A percentile compares a stretch with the other conserved stretches of the same genome.
Evolutionary conservation across 1,140 invertebrate genomes (phyloP).

Genomic region (Apis dorsata): DNA sequence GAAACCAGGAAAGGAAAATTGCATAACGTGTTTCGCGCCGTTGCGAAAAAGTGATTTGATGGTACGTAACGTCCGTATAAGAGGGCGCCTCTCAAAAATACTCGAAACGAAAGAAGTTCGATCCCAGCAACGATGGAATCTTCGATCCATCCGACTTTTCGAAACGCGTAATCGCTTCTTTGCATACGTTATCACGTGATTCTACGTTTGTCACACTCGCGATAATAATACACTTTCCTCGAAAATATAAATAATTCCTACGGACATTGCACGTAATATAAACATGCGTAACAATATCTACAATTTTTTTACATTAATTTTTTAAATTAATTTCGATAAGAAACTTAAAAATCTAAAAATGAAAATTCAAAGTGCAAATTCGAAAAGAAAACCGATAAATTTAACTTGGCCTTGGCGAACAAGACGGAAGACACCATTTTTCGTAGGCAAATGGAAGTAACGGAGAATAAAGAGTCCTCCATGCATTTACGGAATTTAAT

Average conservation of each 20-base stretch:
- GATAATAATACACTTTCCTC: neutral
- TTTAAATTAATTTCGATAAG: neutral
- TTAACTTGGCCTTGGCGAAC: constrained; percentile 22
- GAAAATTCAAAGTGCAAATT: neutral
- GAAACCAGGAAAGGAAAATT: neutral
- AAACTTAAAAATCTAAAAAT: neutral
- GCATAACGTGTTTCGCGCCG: neutral
- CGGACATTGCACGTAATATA: neutral
- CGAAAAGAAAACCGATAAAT: neutral
- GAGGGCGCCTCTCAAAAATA: constrained; percentile 38
- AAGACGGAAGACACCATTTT: constrained; percentile 19
- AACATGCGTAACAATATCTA: no score
- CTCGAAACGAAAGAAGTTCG: constrained; percentile 29
- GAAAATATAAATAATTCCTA: neutral
- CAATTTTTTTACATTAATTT: no score
- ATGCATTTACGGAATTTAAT: constrained; percentile 5
- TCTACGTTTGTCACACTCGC: no score
- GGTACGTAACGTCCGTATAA: neutral
- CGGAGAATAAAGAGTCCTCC: constrained; percentile 26
- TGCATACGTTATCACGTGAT: neutral
- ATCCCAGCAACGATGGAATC: constrained; percentile 13
- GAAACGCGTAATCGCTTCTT: neutral
- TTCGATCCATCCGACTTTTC: constrained; percentile 31
- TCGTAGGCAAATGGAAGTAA: constrained; percentile 15
- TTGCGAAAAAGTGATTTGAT: neutral